These are phyloP conservation scores for Ptychobarbus kaznakovi DNA, from an alignment of 2,797 vertebrate species.

Conservation along the genomic window DNA sequence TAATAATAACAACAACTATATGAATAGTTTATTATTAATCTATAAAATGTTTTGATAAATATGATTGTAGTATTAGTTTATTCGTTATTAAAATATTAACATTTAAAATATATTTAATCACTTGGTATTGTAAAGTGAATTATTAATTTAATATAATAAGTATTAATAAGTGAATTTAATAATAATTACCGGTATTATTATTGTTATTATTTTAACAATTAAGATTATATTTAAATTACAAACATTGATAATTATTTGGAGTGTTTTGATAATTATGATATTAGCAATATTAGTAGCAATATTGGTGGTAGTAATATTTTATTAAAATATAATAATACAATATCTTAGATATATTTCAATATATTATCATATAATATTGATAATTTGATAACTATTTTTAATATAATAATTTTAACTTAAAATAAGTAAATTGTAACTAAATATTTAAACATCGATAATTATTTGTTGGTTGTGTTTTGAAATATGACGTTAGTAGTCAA, in stretches of 20 bases:
- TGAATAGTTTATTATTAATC: neutral
- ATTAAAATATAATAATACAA: neutral
- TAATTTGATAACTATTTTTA: neutral
- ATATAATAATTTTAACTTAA: neutral
- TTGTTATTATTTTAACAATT: neutral
- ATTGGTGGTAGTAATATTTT: neutral
- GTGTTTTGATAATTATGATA: neutral
- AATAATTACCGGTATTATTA: no score
- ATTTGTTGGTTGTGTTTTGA: neutral
- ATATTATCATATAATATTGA: neutral
- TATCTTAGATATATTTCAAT: neutral
- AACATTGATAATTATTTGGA: neutral
- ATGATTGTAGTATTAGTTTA: neutral
- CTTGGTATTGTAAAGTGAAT: neutral
- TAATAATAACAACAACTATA: neutral
- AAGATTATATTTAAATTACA: neutral
- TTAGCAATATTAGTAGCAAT: neutral
- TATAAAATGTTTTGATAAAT: neutral
- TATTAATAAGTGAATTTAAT: neutral
- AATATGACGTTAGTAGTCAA: neutral
- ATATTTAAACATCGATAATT: neutral
- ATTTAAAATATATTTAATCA: neutral
- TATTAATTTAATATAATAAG: neutral
- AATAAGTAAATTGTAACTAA: no score
- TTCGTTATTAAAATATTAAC: neutral